Evolutionary conservation across 2,797 vertebrate genomes (phyloP).

Genomic region (Leontocebus nigricollis): DNA sequence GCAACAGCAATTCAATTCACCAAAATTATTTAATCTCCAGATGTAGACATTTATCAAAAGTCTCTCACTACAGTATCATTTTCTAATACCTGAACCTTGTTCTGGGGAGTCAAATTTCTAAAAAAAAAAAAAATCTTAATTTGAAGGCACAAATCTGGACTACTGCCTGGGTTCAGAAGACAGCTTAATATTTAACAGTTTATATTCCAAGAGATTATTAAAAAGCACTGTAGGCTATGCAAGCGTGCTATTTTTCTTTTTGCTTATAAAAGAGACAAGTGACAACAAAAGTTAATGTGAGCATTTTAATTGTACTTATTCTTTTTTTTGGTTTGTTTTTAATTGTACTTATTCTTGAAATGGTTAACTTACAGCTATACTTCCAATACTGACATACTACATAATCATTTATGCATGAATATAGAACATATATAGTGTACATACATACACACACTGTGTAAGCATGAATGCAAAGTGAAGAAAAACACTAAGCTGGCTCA

Average conservation of each 20-base stretch:
- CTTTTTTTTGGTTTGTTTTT: background rate
- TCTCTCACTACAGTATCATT: background rate
- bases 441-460: background rate
- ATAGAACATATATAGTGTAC: background rate
- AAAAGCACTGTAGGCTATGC: background rate
- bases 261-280: background rate
- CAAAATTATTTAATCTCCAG: background rate
- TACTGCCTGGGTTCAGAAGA: background rate
- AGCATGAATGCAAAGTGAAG: background rate
- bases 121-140: background rate
- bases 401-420: background rate
- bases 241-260: background rate
- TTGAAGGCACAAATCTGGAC: background rate
- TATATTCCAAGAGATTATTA: background rate
- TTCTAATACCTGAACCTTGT: background rate
- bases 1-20: background rate
- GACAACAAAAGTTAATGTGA: background rate
- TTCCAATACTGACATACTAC: background rate
- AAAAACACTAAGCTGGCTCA: constrained; percentile 1
- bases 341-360: background rate
- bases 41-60: background rate
- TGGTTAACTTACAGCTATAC: background rate
- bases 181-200: background rate
- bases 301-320: background rate
- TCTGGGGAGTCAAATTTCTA: constrained; percentile 5